Conservation (phyloP, 1,140 invertebrate genomes). For the Tetramorium parvispinum region DNA sequence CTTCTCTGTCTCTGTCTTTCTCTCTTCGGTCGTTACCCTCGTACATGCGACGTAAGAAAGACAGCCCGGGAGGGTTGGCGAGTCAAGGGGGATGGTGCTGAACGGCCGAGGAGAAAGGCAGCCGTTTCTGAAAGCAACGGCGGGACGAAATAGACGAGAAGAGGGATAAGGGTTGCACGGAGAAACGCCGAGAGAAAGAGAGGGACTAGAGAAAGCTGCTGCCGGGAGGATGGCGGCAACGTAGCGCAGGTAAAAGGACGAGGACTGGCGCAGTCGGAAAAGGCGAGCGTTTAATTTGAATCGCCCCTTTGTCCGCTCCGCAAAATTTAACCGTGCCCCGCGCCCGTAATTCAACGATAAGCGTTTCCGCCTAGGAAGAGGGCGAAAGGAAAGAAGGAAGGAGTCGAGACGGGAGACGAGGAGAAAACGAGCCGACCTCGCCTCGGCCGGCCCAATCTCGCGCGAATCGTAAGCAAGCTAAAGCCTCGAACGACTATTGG, state of each 20-base stretch:
- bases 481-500: slow-evolving; percentile 64
- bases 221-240: not conserved
- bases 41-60: slow-evolving; percentile 1
- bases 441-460: slow-evolving; percentile 62
- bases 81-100: not conserved
- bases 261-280: slow-evolving; percentile 57
- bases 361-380: slow-evolving; percentile 46
- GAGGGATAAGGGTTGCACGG: slow-evolving; percentile 46
- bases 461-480: slow-evolving; percentile 66
- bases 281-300: slow-evolving; percentile 78
- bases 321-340: slow-evolving; percentile 70
- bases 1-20: not conserved
- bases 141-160: slow-evolving; percentile 36
- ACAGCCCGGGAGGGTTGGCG: slow-evolving; percentile 6
- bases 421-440: slow-evolving; percentile 35
- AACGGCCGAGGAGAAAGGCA: slow-evolving; percentile 22
- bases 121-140: slow-evolving; percentile 52
- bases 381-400: not conserved
- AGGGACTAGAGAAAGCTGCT: not conserved
- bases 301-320: slow-evolving; percentile 72
- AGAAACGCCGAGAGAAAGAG: slow-evolving; percentile 23
- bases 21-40: slow-evolving; percentile 6
- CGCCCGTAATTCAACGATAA: slow-evolving; percentile 72
- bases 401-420: not conserved
- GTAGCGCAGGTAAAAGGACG: slow-evolving; percentile 41